Base-by-base conservation (phyloP, 92 coral and sea anemone genomes). In the Epizoanthus fatuus region DNA sequence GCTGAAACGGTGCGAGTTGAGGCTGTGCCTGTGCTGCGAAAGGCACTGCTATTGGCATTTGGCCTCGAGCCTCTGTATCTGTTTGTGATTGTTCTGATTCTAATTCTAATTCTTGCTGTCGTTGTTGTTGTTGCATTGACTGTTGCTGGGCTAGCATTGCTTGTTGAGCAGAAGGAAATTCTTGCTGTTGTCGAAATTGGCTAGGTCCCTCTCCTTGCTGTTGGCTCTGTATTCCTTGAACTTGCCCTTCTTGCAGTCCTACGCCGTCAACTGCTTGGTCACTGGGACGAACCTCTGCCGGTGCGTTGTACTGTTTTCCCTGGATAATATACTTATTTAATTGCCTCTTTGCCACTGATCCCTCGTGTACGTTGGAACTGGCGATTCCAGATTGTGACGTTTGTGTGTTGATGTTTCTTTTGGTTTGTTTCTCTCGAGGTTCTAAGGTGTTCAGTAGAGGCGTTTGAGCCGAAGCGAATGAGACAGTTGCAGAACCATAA, bases 41-140 rank as follows among this genome's bases (percentile, higher is more conserved):
- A 11, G 81, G 53, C 44, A 75, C 2, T 5, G 79, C 17, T 3
- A 74, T n/a, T 56, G 81, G 81, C 68, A 77, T 42, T 77, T 60
- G 65, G 11, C 11, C 57, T 3, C 71, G 69, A 45, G 65, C 63
- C 8, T 60, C 80, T 84, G 91, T 32, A 75, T 60, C 63, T 49
- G 53, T 20, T 49, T 74, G 66, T 4, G 59, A 57, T 32, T 54
- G 85, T 55, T 54, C 80, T 57, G 42, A 42, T 62, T 38, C 65
- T 10, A 51, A 56, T 70, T 25, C 69, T 68, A 51, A 56, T 70
- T 25, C 69, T 68, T 85, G 86, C 71, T 29, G 35, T 29, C n/a
- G n/a, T 22, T 62, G 80, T 81, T 81, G 85, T 74, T 86, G 88
- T 69, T 79, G 56, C 44, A 63, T 5, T 44, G 53, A 7, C 11